These are phyloP conservation scores for Vulpes ferrilata DNA, from an alignment of 2,113 vertebrate genomes.

Conservation along the genomic window DNA sequence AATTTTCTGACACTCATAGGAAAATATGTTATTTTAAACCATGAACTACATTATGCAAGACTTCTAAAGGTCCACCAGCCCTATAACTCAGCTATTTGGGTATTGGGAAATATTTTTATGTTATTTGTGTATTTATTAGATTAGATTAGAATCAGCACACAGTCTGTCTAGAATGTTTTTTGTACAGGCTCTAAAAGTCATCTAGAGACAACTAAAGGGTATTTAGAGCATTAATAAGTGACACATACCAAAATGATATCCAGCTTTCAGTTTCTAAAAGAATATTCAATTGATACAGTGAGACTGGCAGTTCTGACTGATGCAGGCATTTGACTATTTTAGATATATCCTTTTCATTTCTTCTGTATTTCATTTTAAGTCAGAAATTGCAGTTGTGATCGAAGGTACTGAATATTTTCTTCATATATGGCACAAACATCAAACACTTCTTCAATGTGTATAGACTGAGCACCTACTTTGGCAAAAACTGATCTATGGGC, in stretches of 20 bases:
- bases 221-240: conserved; percentile 10
- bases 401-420: conserved; percentile 21
- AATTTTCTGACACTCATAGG: not conserved
- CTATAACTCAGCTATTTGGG: not conserved
- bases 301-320: not conserved
- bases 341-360: not conserved
- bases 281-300: not conserved
- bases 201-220: not conserved
- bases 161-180: not conserved
- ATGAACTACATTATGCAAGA: not conserved
- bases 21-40: conserved; percentile 57
- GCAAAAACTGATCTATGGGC: not conserved
- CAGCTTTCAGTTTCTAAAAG: conserved; percentile 33
- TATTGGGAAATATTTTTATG: not conserved
- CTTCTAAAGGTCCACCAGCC: not conserved
- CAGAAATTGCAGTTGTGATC: not conserved
- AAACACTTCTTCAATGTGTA: not conserved
- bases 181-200: conserved; percentile 17
- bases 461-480: conserved; percentile 4
- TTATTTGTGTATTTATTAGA: not conserved
- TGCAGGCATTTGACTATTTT: not conserved
- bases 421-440: not conserved
- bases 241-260: conserved; percentile 20
- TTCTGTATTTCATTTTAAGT: not conserved
- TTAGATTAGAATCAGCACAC: not conserved